Evolutionary conservation across 2,797 vertebrate genomes (phyloP).

Genomic region (Sparus aurata): DNA sequence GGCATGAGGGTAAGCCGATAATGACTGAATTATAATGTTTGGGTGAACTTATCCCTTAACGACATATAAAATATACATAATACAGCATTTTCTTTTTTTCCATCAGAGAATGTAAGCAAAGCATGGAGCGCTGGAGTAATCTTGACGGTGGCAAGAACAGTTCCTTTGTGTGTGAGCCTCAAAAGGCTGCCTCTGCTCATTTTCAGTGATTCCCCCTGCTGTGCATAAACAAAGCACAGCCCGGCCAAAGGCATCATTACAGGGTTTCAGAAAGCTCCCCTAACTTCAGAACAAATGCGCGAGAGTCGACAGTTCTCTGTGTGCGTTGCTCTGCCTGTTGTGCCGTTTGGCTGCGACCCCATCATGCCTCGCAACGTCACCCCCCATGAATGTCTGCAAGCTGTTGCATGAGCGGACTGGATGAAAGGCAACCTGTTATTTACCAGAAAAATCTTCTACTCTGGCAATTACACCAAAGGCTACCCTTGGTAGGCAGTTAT

Average conservation of each 20-base stretch:
- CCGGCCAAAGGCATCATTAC: conserved; percentile 78
- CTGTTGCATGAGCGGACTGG: conserved; percentile 78
- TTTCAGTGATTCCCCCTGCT: conserved; percentile 69
- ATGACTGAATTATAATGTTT: no score
- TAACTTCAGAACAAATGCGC: conserved; percentile 79
- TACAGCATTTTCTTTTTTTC: conserved; percentile 25
- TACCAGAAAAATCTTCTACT: conserved; percentile 67
- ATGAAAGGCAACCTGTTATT: conserved; percentile 82
- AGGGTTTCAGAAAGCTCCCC: conserved; percentile 74
- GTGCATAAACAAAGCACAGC: conserved; percentile 75
- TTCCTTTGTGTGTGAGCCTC: conserved; percentile 60
- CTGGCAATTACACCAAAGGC: conserved; percentile 74
- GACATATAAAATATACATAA: conserved; percentile 39
- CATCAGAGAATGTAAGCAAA: conserved; percentile 45
- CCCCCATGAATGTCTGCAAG: conserved; percentile 77
- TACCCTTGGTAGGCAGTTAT: conserved; percentile 63
- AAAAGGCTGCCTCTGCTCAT: conserved; percentile 73
- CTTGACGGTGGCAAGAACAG: conserved; percentile 66
- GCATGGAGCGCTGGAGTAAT: conserved; percentile 66
- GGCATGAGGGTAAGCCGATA: no score
- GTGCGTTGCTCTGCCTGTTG: conserved; percentile 65
- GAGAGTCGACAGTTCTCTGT: conserved; percentile 65
- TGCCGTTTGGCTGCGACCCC: conserved; percentile 78
- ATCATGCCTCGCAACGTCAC: conserved; percentile 67
- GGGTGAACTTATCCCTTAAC: conserved; percentile 8